Conservation (phyloP, 2,113 vertebrate genomes). For the Gymnarchus niloticus region DNA sequence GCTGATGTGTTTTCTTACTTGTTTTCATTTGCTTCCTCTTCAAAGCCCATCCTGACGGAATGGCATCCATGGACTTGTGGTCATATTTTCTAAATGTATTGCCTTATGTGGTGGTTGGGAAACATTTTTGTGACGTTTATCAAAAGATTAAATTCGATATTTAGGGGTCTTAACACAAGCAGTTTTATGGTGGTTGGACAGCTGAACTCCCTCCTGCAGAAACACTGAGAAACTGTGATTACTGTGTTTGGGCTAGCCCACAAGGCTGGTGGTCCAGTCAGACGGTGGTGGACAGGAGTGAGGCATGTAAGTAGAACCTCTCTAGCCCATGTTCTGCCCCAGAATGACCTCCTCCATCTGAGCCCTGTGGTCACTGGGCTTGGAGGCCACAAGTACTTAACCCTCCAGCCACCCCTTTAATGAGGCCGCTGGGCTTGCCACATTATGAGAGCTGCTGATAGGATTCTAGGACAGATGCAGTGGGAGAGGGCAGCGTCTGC, state of each 20-base stretch:
- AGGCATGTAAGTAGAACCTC: background rate
- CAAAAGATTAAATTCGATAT: no score
- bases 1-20: background rate
- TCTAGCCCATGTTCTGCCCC: background rate
- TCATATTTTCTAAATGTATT: no score
- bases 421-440: background rate
- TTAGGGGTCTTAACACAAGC: no score
- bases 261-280: background rate
- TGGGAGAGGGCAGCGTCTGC: no score
- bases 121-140: background rate
- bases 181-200: background rate
- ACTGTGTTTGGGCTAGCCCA: no score
- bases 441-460: background rate
- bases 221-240: background rate
- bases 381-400: conserved; percentile 5
- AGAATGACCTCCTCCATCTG: background rate
- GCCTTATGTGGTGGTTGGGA: no score
- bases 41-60: background rate
- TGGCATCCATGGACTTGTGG: no score
- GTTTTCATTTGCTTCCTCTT: background rate
- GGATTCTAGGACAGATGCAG: background rate
- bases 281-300: background rate
- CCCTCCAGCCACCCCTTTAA: background rate
- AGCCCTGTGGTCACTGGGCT: background rate
- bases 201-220: background rate